Percentiles rank a stretch among this genome's conserved stretches.
Evolutionary conservation across 2,888 invertebrate genomes (phyloP).

Genomic region (Chalcis sispes): DNA sequence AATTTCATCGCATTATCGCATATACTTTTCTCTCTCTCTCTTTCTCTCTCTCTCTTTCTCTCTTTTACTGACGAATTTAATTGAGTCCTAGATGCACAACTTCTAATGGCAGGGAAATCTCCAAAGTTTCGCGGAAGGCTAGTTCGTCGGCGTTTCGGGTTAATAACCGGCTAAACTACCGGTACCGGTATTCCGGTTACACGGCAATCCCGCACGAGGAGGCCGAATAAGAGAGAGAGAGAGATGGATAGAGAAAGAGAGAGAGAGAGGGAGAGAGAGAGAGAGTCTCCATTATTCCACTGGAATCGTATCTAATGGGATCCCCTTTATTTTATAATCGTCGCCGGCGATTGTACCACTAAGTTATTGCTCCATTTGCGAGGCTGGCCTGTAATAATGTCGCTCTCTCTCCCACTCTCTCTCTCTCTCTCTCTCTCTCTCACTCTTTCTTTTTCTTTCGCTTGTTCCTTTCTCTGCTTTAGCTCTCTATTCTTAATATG

Average conservation of each 20-base stretch:
- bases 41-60: background rate
- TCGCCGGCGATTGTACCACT: slow-evolving; percentile 22
- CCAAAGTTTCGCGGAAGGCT: slow-evolving; percentile 20
- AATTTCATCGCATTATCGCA: no score
- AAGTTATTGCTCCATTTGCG: slow-evolving; percentile 35
- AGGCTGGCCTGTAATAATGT: background rate
- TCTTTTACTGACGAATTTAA: slow-evolving; percentile 17
- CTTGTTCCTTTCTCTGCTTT: no score
- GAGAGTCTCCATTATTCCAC: slow-evolving; percentile 36
- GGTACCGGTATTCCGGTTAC: background rate
- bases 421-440: slow-evolving; percentile 50
- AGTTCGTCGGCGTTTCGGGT: no score
- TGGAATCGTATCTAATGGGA: slow-evolving; percentile 41
- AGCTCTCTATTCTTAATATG: no score
- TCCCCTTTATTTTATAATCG: slow-evolving; percentile 48
- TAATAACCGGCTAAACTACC: no score
- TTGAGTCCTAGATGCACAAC: no score
- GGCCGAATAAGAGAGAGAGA: no score
- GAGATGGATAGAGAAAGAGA: background rate
- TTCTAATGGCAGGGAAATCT: slow-evolving; percentile 31
- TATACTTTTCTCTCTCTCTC: no score
- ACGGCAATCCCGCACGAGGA: background rate
- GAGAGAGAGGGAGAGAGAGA: background rate
- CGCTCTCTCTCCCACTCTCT: slow-evolving; percentile 35
- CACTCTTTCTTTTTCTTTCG: no score